phyloP scores from a whole-genome alignment of 2,113 vertebrate species.

The Burhinus bistriatus region DNA sequence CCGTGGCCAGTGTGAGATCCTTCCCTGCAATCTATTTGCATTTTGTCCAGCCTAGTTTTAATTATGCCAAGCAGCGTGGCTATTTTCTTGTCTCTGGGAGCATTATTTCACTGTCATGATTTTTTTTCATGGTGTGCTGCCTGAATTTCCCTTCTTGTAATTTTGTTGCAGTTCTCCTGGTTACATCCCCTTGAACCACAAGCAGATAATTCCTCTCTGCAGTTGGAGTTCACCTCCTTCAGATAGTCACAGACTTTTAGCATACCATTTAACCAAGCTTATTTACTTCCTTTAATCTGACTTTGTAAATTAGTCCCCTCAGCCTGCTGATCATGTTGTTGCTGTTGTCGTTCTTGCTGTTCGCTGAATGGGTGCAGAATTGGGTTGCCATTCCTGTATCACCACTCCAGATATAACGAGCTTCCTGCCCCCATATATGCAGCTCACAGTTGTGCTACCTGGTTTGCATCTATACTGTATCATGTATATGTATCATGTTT shows the following conservation, averaged over 20 bases:
- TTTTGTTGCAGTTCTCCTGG: neutral
- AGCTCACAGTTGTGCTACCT: neutral
- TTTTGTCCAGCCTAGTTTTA: constrained; percentile 3
- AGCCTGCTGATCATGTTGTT: neutral
- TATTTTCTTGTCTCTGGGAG: neutral
- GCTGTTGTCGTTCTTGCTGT: neutral
- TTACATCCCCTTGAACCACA: neutral
- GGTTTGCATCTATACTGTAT: neutral
- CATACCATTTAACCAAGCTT: neutral
- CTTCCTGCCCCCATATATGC: neutral
- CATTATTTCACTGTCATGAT: neutral
- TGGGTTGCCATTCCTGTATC: neutral
- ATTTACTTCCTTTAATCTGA: neutral
- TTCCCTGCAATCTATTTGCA: neutral
- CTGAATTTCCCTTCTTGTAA: neutral
- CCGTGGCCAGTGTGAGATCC: neutral
- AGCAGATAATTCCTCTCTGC: neutral
- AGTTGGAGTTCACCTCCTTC: neutral
- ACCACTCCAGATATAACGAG: neutral
- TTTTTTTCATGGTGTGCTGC: neutral
- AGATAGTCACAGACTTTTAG: neutral
- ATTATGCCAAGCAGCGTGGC: neutral
- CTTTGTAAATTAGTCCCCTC: neutral
- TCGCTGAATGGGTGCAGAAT: neutral
- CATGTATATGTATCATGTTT: neutral